phyloP scores from a whole-genome alignment of 2,888 invertebrate species.

The Melanchra persicariae region DNA sequence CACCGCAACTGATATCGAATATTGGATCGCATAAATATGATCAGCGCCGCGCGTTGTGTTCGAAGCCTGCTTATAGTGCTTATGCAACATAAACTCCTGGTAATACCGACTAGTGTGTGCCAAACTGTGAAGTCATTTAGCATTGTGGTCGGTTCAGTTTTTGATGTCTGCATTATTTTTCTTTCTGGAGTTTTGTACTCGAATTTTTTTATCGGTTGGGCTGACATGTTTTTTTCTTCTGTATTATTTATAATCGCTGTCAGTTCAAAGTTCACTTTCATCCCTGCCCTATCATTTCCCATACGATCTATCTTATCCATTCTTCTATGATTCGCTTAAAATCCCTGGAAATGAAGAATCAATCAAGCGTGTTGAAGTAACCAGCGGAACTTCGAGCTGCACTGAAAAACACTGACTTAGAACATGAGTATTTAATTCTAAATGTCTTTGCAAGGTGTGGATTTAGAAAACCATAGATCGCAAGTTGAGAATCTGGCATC shows the following conservation, averaged over 20 bases:
- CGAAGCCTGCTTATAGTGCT: slow-evolving; percentile 18
- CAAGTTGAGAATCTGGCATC: neutral
- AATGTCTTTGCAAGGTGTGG: neutral
- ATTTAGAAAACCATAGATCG: neutral
- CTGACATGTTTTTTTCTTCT: no score
- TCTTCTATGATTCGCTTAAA: no score
- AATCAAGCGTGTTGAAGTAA: no score
- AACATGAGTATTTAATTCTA: neutral
- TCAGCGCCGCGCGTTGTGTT: slow-evolving; percentile 35
- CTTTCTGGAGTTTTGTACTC: neutral
- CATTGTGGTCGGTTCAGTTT: slow-evolving; percentile 1
- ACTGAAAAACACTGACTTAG: no score
- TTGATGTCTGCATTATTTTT: neutral
- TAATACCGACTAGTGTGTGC: slow-evolving; percentile 26
- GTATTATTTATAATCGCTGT: no score
- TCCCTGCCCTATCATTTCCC: no score
- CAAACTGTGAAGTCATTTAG: slow-evolving; percentile 21
- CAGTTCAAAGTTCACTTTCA: no score
- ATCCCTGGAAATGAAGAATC: no score
- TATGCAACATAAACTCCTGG: slow-evolving; percentile 48
- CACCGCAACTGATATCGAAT: slow-evolving; percentile 51
- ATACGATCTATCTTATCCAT: no score
- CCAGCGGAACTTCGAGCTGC: no score
- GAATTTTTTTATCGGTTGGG: no score
- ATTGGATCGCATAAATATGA: slow-evolving; percentile 70